These are phyloP conservation scores for Parazoanthus swiftii DNA, from an alignment of 92 coral and sea anemone species.

Conservation along the genomic window DNA sequence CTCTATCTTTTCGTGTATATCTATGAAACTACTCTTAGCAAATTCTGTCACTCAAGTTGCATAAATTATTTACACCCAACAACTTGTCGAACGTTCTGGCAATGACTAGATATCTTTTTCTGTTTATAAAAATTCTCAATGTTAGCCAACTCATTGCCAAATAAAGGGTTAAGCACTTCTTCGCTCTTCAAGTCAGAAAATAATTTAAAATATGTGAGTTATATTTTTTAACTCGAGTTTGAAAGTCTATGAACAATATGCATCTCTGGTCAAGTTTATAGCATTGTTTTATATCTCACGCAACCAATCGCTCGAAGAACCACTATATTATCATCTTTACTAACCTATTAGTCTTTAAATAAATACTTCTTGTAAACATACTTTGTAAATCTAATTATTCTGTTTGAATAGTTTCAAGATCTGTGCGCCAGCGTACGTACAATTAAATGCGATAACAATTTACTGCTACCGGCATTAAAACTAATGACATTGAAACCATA, in stretches of 20 bases:
- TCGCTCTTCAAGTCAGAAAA: not conserved
- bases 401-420: not conserved
- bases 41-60: not conserved
- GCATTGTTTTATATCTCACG: constrained; percentile 22
- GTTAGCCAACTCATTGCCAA: not conserved
- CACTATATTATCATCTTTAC: not conserved
- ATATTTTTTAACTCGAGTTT: not conserved
- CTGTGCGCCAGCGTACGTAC: not conserved
- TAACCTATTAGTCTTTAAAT: constrained; percentile 5
- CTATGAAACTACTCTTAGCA: not conserved
- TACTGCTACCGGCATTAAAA: too few species aligned
- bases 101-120: not conserved
- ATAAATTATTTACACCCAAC: constrained; percentile 16
- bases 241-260: not conserved
- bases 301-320: constrained; percentile 1
- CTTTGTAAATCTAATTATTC: constrained; percentile 9
- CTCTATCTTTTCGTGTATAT: not conserved
- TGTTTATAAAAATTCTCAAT: not conserved
- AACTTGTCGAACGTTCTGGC: not conserved
- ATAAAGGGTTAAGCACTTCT: not conserved
- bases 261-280: not conserved
- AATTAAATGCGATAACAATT: not conserved
- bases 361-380: constrained; percentile 33
- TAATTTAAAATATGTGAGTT: too few species aligned
- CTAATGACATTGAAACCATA: not conserved